A percentile compares a stretch with the other conserved stretches of the same genome.
These are phyloP conservation scores for Eulemur rufifrons DNA, from an alignment of 2,113 vertebrate genomes.

Conservation along the genomic window DNA sequence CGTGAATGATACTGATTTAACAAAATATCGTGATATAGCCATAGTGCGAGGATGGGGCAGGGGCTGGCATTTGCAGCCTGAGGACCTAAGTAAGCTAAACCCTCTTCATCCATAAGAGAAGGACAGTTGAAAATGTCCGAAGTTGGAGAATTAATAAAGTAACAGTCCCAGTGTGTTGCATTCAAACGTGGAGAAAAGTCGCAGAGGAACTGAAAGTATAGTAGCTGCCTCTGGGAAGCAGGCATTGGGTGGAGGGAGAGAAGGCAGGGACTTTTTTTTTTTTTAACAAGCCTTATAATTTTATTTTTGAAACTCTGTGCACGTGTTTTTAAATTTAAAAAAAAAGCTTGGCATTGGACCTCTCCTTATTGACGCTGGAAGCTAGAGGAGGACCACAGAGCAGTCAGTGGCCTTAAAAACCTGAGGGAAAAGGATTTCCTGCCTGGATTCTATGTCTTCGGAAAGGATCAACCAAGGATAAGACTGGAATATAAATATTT, in stretches of 20 bases:
- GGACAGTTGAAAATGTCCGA: neutral
- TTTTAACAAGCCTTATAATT: neutral
- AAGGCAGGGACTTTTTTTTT: neutral
- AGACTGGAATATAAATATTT: neutral
- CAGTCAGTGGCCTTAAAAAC: neutral
- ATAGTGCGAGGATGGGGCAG: neutral
- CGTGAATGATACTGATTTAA: neutral
- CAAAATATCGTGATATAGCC: rapidly evolving
- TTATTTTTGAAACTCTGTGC: neutral
- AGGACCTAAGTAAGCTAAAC: no score
- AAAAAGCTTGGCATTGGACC: neutral
- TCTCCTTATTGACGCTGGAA: neutral
- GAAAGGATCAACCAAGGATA: neutral
- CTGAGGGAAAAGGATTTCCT: constrained; percentile 1
- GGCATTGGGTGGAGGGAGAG: no score
- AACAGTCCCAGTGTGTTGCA: neutral
- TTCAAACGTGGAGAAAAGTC: neutral
- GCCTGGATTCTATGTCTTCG: neutral
- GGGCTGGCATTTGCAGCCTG: rapidly evolving
- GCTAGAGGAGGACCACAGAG: neutral
- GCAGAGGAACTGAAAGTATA: neutral
- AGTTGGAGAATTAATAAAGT: rapidly evolving
- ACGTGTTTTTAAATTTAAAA: neutral
- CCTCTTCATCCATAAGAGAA: no score
- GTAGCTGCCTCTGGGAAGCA: neutral